Evolutionary conservation across 2,888 invertebrate species (phyloP).

Genomic region (Neoscelio sp.): DNA sequence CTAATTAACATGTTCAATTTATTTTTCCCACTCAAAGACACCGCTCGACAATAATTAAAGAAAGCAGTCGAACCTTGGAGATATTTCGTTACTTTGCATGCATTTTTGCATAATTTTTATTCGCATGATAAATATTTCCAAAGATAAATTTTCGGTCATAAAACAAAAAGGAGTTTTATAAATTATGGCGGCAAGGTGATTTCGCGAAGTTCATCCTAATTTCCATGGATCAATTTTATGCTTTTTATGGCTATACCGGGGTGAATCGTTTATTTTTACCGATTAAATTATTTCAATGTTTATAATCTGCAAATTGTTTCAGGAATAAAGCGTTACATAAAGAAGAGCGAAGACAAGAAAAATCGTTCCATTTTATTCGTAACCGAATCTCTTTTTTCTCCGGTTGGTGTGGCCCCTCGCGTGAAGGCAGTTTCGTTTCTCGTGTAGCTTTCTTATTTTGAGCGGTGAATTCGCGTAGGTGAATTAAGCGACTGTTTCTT

Average conservation of each 20-base stretch:
- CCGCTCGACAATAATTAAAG: conserved; percentile 26
- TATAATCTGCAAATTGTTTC: neutral
- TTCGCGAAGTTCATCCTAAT: too few relatives aligned
- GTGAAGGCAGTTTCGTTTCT: conserved; percentile 54
- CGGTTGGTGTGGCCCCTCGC: conserved; percentile 28
- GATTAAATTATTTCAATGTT: too few relatives aligned
- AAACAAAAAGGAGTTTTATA: neutral
- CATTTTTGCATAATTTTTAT: neutral
- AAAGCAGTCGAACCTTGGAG: neutral
- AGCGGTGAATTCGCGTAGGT: conserved; percentile 59
- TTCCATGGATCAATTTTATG: too few relatives aligned
- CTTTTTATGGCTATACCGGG: neutral
- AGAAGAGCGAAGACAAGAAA: conserved; percentile 28
- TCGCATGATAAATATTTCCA: neutral
- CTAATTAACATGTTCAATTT: conserved; percentile 55
- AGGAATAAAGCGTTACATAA: conserved; percentile 14
- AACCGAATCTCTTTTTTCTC: conserved; percentile 10
- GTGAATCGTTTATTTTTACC: neutral
- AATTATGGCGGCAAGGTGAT: neutral
- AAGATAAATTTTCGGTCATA: neutral
- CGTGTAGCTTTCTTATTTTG: conserved; percentile 38
- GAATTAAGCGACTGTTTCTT: conserved; percentile 62
- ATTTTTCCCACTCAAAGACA: conserved; percentile 42
- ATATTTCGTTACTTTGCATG: neutral
- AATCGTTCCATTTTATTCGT: conserved; percentile 35